Base-by-base conservation (phyloP, 2,113 vertebrate genomes). In the Phrynosoma blainvillii region DNA sequence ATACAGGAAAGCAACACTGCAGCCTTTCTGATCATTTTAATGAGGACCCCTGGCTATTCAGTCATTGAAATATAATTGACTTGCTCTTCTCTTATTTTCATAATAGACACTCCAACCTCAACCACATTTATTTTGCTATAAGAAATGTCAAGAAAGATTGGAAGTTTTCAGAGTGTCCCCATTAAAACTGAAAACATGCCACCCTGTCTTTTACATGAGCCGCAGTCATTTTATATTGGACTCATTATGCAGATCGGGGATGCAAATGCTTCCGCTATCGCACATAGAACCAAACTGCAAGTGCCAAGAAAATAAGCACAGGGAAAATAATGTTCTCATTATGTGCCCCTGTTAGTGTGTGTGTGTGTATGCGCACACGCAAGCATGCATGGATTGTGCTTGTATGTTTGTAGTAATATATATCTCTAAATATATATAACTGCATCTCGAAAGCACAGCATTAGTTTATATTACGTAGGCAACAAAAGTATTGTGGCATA, bases 41-140 rank as follows among this genome's bases (percentile, higher is more conserved):
- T 98, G 98, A 99, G 98, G 98, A 98, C 98, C 98, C 97, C 98
- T 98, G 98, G 98, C 99, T 97, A 98, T 98, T 97, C 97, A 98
- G 98, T 98, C 98, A 98, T 98, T 98, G 98, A 98, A 98, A 97
- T 98, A 98, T 99, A 99, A 99, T 99, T 99, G 98, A 99, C 98
- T 99, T 97, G 98, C 97, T 98, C 98, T 96, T 96, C 97, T 98
- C 97, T 98, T 98, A 98, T 99, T 98, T 98, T 97, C 97, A 98
- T 99, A 99, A 99, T 99, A 98, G 98, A 98, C 97, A 98, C 97
- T 98, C 96, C 97, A 98, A 98, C 97, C 97, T 97, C 98, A 97
- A 97, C 97, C 96, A 97, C 96, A 92, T 98, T 98, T 98, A 98
- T 98, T 98, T 98, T 95, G 96, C 98, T 98, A 98, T 98, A 98